Evolutionary conservation across 2,113 vertebrate genomes (phyloP).

Genomic region (Myotis brandtii): DNA sequence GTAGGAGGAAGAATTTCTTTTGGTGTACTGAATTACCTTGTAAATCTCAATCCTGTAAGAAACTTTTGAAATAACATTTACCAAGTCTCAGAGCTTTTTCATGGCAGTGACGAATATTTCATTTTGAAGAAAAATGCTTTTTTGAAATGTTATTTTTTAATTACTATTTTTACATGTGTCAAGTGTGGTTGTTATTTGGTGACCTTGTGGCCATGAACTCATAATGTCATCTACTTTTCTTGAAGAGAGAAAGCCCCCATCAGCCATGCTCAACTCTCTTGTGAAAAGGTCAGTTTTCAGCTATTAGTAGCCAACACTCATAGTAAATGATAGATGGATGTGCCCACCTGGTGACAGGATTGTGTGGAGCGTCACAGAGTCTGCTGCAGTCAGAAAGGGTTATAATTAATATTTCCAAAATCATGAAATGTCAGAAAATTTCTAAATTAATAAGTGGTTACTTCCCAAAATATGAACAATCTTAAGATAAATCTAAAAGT

Average conservation of each 20-base stretch:
- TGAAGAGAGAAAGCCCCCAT: neutral
- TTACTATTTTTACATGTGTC: neutral
- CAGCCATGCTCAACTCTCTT: neutral
- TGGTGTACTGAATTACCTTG: neutral
- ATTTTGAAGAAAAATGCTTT: slow-evolving; percentile 26
- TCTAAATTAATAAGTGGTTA: neutral
- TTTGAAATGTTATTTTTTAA: neutral
- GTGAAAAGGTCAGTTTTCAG: neutral
- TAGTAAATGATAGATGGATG: neutral
- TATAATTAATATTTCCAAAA: neutral
- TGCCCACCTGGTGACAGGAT: neutral
- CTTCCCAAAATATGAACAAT: neutral
- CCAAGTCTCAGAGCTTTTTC: neutral
- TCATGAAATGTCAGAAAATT: neutral
- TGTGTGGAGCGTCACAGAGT: neutral
- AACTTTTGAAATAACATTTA: neutral
- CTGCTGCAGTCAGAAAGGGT: neutral
- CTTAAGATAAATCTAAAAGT: slow-evolving; percentile 32
- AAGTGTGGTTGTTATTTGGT: slow-evolving; percentile 18
- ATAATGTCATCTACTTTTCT: neutral
- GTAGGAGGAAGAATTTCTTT: neutral
- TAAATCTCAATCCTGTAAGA: slow-evolving; percentile 2
- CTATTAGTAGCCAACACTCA: neutral
- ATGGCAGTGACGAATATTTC: neutral
- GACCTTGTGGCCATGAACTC: neutral